Base-by-base conservation (phyloP, 2,888 invertebrate species). In the Hymenopus coronatus region DNA sequence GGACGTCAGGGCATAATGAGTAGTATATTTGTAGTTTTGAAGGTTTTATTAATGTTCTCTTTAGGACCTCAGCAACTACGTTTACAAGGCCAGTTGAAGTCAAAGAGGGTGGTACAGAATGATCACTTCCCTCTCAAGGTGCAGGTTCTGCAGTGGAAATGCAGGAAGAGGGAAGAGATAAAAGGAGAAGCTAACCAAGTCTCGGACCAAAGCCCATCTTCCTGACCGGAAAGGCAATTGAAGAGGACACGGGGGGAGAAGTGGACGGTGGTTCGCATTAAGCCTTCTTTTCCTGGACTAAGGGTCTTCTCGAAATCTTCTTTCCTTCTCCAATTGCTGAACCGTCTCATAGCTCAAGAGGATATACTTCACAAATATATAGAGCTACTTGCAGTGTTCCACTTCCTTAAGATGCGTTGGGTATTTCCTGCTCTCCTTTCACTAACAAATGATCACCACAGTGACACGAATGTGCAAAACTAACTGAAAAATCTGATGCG, bases 161-260 rank as follows among this genome's bases (percentile, higher is more conserved):
- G 54, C 54, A 70, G 54, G 20, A 70, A 70, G 20, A 70, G 54
- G 25, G 54, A 70, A 70, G 54, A 70, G 20, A 70, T 70, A 70
- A 70, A 70, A 70, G 54, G 54, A 70, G 20, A 70, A 70, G 54
- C 54, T 70, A 70, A 70, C 54, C 54, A 25, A 70, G 20, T 70
- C 54, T 70, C 54, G 54, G 27, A 81, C 87, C 87, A 89, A 89
- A 88, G 28, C 89, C 81, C 82, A 40, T 84, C 88, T 85, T 82
- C 88, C 89, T 89, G 88, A 88, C 87, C 89, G 88, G 89, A 88
- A 84, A 88, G 87, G 85, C 89, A 89, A 89, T 88, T 87, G 87
- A 89, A 89, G 89, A 85, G 89, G 89, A 89, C 87, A 8, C 70
- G 9, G 40, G 54, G 25, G 25, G 54, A 20, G 54, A 70, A 70